Percentiles rank a stretch among this genome's conserved stretches.
These are phyloP conservation scores for Melanerpes formicivorus DNA, from an alignment of 2,113 vertebrate species.

Conservation along the genomic window DNA sequence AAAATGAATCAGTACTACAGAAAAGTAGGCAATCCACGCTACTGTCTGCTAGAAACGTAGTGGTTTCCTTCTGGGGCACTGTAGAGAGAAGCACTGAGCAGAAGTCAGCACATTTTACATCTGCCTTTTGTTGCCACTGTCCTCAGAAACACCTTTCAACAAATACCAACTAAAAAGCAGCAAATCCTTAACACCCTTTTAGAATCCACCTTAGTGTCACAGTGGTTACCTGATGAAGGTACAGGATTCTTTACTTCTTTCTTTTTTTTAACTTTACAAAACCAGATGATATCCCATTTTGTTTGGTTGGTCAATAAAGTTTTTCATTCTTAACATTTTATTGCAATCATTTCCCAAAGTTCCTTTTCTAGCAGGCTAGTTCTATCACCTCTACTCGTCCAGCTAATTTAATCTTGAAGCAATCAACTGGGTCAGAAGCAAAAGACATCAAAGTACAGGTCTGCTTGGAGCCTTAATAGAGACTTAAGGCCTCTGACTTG, in stretches of 20 bases:
- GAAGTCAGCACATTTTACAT: background rate
- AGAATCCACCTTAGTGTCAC: background rate
- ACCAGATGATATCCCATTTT: background rate
- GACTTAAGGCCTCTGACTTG: background rate
- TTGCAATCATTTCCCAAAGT: background rate
- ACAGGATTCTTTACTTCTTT: background rate
- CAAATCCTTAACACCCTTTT: background rate
- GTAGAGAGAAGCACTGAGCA: slow-evolving; percentile 28
- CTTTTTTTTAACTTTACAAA: background rate
- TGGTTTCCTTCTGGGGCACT: background rate
- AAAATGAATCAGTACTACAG: slow-evolving; percentile 45
- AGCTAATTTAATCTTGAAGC: background rate
- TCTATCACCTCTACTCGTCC: background rate
- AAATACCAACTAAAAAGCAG: background rate
- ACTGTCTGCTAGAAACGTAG: background rate
- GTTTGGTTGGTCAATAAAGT: background rate
- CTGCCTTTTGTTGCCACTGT: background rate
- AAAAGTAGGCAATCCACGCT: slow-evolving; percentile 50
- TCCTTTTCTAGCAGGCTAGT: background rate
- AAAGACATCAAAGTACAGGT: background rate
- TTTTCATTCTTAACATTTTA: background rate
- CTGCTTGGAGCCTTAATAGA: background rate
- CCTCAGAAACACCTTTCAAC: background rate
- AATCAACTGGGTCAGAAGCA: background rate
- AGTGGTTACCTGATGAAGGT: slow-evolving; percentile 18